These are phyloP conservation scores for Cherax quadricarinatus DNA, from an alignment of 1,140 invertebrate species.

Conservation along the genomic window DNA sequence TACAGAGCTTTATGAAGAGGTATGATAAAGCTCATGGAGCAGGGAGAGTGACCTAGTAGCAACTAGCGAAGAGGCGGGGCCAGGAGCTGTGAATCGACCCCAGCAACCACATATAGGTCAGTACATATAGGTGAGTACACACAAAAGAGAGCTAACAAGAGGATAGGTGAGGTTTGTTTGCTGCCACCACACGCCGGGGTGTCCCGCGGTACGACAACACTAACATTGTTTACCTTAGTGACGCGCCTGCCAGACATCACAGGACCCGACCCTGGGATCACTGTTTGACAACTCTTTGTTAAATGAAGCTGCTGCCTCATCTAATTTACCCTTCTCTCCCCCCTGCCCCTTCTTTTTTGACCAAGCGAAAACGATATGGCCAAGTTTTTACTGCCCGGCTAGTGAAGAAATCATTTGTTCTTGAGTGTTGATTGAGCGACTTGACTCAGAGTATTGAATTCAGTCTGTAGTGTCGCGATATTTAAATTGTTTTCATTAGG, in stretches of 20 bases:
- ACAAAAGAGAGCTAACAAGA: no score
- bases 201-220: slow-evolving; percentile 15
- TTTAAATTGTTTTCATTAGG: no score
- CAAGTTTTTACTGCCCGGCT: neutral
- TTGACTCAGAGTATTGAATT: no score
- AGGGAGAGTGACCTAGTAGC: no score
- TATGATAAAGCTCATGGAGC: no score
- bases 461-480: no score
- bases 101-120: no score
- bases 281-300: slow-evolving; percentile 6
- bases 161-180: neutral
- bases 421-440: neutral
- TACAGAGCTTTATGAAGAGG: no score
- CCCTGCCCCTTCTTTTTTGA: neutral
- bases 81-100: no score
- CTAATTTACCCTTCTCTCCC: neutral
- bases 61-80: no score
- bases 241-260: slow-evolving; percentile 8
- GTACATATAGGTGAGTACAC: neutral
- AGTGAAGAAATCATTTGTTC: neutral
- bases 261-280: neutral
- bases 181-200: neutral
- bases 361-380: neutral
- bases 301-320: neutral
- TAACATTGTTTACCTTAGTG: neutral